Base-by-base conservation (phyloP, 2,888 invertebrate genomes). In the Pseudococcus jackbeardsleyi region DNA sequence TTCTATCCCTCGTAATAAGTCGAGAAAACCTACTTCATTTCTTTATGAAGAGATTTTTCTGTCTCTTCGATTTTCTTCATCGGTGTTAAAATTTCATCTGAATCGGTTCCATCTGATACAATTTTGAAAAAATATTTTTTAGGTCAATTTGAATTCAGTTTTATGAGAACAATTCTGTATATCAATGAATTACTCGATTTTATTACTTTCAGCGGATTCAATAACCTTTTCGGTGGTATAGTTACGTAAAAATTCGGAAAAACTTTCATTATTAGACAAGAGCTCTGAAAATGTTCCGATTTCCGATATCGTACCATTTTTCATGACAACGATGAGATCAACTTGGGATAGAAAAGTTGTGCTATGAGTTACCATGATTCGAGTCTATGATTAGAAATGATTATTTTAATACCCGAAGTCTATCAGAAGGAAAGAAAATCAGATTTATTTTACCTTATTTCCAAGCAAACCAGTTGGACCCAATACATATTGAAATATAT, bases 301-400 rank as follows among this genome's bases (percentile, higher is more conserved):
- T 92, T 99, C 99, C 0, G 96, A 96, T 22, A 99, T 94, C 90
- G 94, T 93, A 0, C 99, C 99, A 90, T 96, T 94, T 90, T 95
- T 95, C 90, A 99, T 92, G 4, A 99, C 99, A 89, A 98, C 92
- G 90, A 99, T 97, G 90, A 96, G 93, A 92, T 99, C 97, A 0
- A 96, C 96, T 91, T 96, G 95, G 0, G 98, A 96, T 90, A 99
- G 93, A 92, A 96, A 98, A 12, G 97, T 96, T 88, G 99, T 95
- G 90, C 97, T 96, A 92, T 99, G 99, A 0, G 99, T 99, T 33
- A 99, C 98, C 90, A 99, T 93, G 82, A 99, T 92, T 89, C 99
- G 94, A 0, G 99, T 98, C 93, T 90, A 85, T 17, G 88, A 26
- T 84, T 42, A 6, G 48, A 54, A 48, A 48, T 79, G 9, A 11